A percentile compares a stretch with the other conserved stretches of the same genome.
Evolutionary conservation across 2,888 invertebrate genomes (phyloP).

Genomic region (Synergus itoensis): DNA sequence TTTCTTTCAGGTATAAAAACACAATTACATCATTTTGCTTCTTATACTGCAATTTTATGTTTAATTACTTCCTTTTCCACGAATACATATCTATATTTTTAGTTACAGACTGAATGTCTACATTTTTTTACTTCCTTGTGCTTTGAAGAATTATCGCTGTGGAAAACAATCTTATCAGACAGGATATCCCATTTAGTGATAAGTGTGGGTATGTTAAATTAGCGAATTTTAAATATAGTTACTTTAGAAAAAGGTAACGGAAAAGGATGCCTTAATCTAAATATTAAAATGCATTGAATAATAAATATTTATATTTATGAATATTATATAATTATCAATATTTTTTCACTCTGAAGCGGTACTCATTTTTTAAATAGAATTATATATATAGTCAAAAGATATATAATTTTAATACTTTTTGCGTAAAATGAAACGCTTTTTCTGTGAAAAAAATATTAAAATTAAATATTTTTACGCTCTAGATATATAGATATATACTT

Average conservation of each 20-base stretch:
- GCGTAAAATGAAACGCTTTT: too few species aligned
- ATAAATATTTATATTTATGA: neutral
- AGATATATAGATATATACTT: too few species aligned
- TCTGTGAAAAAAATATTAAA: too few species aligned
- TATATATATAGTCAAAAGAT: neutral
- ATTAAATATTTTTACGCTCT: too few species aligned
- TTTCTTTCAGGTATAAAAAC: neutral
- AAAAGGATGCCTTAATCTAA: neutral
- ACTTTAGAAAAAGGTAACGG: neutral
- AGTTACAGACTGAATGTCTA: neutral
- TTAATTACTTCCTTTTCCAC: neutral
- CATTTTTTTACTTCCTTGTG: neutral
- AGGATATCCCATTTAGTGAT: conserved; percentile 19
- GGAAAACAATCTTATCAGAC: conserved; percentile 11
- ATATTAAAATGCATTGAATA: neutral
- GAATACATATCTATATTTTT: neutral
- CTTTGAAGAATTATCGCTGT: conserved; percentile 9
- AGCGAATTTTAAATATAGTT: neutral
- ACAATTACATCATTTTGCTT: neutral
- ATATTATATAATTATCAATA: neutral
- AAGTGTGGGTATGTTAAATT: neutral
- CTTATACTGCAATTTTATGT: neutral
- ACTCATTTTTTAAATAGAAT: neutral
- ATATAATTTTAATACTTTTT: too few species aligned
- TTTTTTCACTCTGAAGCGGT: neutral